A percentile compares a stretch with the other conserved stretches of the same genome.
Conservation (phyloP, 2,888 invertebrate species). For the Tridacna crocea region DNA sequence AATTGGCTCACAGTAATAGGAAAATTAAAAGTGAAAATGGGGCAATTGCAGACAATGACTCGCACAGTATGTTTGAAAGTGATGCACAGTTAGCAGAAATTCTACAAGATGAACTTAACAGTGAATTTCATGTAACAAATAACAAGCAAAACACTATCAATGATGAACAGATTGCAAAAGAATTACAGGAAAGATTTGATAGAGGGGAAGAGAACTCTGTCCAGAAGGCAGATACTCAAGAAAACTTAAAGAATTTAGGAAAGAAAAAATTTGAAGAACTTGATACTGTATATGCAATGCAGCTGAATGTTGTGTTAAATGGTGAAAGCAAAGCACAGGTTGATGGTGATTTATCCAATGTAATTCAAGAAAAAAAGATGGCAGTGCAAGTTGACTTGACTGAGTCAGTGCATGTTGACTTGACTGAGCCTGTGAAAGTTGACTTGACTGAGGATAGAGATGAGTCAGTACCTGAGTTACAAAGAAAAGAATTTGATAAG, state of each 20-base stretch:
- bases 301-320: constrained; percentile 24
- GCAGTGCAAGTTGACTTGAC: neutral
- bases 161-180: constrained; percentile 51
- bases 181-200: constrained; percentile 43
- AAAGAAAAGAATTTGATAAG: constrained; percentile 49
- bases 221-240: too few species aligned
- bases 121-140: constrained; percentile 7
- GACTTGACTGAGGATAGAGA: neutral
- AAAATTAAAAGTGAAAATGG: constrained; percentile 24
- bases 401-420: too few species aligned
- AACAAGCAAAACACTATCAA: constrained; percentile 3
- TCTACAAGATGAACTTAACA: constrained; percentile 40
- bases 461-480: constrained; percentile 34
- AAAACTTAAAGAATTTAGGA: neutral
- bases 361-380: too few species aligned
- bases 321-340: neutral
- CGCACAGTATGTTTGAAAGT: neutral
- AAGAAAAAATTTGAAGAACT: neutral
- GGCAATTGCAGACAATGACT: neutral
- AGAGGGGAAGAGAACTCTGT: constrained; percentile 14
- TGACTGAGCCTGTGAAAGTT: neutral
- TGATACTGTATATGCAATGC: constrained; percentile 26
- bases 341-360: too few species aligned
- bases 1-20: neutral
- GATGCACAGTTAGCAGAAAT: constrained; percentile 39